Base-by-base conservation (phyloP, 2,113 vertebrate species). In the Nothoprocta perdicaria region DNA sequence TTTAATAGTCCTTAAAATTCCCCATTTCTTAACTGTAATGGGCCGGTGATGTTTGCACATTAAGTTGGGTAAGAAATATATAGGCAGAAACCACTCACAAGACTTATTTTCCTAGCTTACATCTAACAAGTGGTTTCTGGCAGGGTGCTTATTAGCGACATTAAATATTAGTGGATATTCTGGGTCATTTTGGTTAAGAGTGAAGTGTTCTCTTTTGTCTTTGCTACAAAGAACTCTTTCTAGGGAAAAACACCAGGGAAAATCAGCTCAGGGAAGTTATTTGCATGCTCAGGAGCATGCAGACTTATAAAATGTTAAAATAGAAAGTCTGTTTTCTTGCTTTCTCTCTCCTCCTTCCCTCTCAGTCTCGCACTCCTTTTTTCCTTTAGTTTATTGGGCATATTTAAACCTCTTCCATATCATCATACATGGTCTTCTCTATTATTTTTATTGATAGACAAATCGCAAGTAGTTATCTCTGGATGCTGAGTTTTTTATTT, bases 1-100 rank as follows among this genome's bases (percentile, higher is more conserved):
- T 96, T 97, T 97, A 98, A 98, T 92, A 97, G 97, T 92, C 96
- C 97, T 97, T 97, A 96, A 96, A 89, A 97, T 94, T 95, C 93
- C 92, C 95, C 69, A 81, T 96, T 97, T 96, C 94, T 94, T 96
- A 83, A 77, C 78, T 87, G 83, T 72, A 97, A 95, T 73, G 91
- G 88, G 40, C 93, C 50, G 67, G 78, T 13, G 33, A 84, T 94
- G 40, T 96, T 97, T 96, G 92, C 81, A 87, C 65, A 80, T 93
- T 84, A 85, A 83, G 74, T 76, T 90, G 61, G 89, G 52, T 88
- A 73, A 88, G 84, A 87, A 87, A 83, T 79, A 29, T n/a, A 38
- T 57, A 85, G 78, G 33, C 48, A 68, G 75, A 95, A 89, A 66
- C 80, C 77, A 48, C 84, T 92, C 45, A 65, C 90, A 94, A 81